Percentiles rank a stretch among this genome's conserved stretches.
Evolutionary conservation across 2,888 invertebrate genomes (phyloP).

Genomic region (Subacronicta megacephala): DNA sequence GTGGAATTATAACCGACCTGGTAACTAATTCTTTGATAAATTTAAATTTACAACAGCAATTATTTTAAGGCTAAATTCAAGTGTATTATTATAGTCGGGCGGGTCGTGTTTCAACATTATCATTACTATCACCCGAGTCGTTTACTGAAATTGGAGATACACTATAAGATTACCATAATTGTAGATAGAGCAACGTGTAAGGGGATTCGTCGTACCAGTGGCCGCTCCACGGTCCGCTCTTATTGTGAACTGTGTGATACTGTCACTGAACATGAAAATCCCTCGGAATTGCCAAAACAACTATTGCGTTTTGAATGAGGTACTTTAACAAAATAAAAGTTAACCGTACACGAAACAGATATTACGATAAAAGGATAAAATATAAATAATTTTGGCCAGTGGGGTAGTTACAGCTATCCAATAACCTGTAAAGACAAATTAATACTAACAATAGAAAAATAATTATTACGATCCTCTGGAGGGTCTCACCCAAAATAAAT

Average conservation of each 20-base stretch:
- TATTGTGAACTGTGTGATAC: slow-evolving; percentile 62
- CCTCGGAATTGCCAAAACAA: slow-evolving; percentile 62
- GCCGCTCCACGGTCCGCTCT: slow-evolving; percentile 60
- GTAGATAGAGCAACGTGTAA: slow-evolving; percentile 64
- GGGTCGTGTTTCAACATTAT: slow-evolving; percentile 49
- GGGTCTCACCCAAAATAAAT: no score
- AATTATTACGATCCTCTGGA: no score
- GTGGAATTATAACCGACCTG: neutral
- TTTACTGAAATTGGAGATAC: slow-evolving; percentile 76
- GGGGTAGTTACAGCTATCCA: slow-evolving; percentile 1
- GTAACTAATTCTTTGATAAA: neutral
- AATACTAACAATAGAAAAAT: no score
- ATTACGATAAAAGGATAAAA: slow-evolving; percentile 12
- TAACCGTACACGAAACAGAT: slow-evolving; percentile 11
- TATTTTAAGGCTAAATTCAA: slow-evolving; percentile 11
- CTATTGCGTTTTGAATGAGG: slow-evolving; percentile 56
- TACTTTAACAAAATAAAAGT: slow-evolving; percentile 42
- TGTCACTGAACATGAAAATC: slow-evolving; percentile 68
- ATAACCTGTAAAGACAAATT: no score
- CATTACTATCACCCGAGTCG: slow-evolving; percentile 60
- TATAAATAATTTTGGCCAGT: neutral
- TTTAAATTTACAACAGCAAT: slow-evolving; percentile 4
- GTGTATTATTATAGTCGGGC: slow-evolving; percentile 22
- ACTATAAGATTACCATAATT: slow-evolving; percentile 81
- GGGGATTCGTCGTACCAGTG: slow-evolving; percentile 65